Base-by-base conservation (phyloP, 2,113 vertebrate genomes). In the Aegithalos caudatus region DNA sequence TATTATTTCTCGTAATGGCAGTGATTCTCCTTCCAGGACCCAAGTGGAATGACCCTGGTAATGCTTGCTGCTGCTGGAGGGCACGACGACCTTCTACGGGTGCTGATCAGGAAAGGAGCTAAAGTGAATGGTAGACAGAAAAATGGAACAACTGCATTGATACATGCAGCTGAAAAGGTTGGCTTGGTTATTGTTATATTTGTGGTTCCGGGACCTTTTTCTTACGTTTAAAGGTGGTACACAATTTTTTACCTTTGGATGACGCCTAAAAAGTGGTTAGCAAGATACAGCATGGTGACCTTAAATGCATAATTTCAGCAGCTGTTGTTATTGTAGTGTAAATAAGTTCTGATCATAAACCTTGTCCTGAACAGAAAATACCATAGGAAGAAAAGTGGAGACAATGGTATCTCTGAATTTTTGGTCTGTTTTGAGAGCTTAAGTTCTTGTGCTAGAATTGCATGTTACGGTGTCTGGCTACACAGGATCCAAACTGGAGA, bases 141-240 rank as follows among this genome's bases (percentile, higher is more conserved):
- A 93, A 99, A 99, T 11, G 99, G 99, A 73, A 99, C 99, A 65
- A 99, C 99, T 0, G 99, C 99, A 3, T 97, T 99, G 65, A 99
- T 99, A 97, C 99, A 99, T 2, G 99, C 99, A 3, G 99, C 99
- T 25, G 99, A 99, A 79, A 99, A 99, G 99, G 99, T 99, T 37
- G 15, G 96, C 53, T 56, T 58, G 27, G 18, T 84, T 67, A 20
- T n/a, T 20, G 31, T 54, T 12, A 0, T 66, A 3, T 69, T 79
- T 73, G 24, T 86, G n/a, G 10, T 51, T 76, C 67, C 71, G 58
- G 14, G 6, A 44, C 86, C 18, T 70, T 67, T 57, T 48, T 38
- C 38, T 86, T 37, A 11, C 0, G 1, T 71, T 57, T 48, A 35
- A 56, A 76, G 86, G 24, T n/a, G 12, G 31, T 23, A 25, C 9